Conservation (phyloP, 2,113 vertebrate species). For the Anoplopoma fimbria region DNA sequence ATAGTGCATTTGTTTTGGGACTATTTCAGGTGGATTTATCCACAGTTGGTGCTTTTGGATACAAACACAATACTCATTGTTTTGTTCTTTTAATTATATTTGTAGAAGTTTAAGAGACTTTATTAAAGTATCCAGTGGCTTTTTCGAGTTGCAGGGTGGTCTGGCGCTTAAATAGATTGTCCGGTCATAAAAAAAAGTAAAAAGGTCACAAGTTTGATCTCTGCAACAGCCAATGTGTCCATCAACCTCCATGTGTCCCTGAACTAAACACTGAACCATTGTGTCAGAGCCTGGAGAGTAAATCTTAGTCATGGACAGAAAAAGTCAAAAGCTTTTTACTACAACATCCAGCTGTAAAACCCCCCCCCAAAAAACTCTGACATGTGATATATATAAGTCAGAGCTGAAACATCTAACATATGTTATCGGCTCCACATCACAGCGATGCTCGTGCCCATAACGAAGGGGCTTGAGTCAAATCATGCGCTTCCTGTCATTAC, state of each 20-base stretch:
- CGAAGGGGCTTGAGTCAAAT: conserved; percentile 10
- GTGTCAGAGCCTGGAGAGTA: neutral
- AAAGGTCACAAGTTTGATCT: conserved; percentile 49
- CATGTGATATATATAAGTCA: conserved; percentile 7
- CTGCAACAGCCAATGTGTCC: conserved; percentile 27
- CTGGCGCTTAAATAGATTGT: conserved; percentile 9
- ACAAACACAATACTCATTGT: neutral
- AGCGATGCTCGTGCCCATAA: neutral
- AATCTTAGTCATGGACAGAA: conserved; percentile 10
- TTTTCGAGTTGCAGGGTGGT: conserved; percentile 26
- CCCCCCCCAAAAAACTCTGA: neutral
- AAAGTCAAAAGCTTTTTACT: neutral
- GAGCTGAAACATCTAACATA: conserved; percentile 11
- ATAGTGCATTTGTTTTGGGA: too few species aligned
- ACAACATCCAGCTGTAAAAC: neutral
- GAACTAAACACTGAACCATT: conserved; percentile 39
- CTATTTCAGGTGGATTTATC: too few species aligned
- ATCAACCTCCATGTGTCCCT: conserved; percentile 31
- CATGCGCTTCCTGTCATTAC: conserved; percentile 39
- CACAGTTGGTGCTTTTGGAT: too few species aligned
- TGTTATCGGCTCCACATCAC: neutral
- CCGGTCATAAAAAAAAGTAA: conserved; percentile 29
- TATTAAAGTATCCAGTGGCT: neutral
- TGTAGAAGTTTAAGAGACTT: neutral
- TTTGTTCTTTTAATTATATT: neutral